Percentiles rank a stretch among this genome's conserved stretches.
These are phyloP conservation scores for Rhombomys opimus DNA, from an alignment of 2,113 vertebrate genomes.

Conservation along the genomic window DNA sequence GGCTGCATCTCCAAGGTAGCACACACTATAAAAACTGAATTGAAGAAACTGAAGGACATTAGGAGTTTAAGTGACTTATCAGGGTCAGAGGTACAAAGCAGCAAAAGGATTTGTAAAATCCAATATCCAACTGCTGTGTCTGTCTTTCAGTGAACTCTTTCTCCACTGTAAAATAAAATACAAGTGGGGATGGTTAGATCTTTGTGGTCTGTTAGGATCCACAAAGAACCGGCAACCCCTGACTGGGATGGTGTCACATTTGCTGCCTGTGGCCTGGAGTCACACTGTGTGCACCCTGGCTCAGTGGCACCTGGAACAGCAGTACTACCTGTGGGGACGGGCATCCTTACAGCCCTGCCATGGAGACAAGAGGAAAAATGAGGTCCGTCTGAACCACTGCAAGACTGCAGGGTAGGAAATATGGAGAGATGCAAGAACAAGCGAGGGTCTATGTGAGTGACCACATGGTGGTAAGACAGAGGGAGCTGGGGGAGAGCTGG, in stretches of 20 bases:
- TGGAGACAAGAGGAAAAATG: not conserved
- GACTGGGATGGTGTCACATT: not conserved
- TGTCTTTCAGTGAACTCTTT: conserved; percentile 36
- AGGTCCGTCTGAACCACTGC: not conserved
- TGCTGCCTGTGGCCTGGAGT: not conserved
- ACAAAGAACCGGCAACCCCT: not conserved
- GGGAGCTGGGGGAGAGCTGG: not conserved
- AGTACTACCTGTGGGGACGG: fast-evolving
- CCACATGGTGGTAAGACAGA: not conserved
- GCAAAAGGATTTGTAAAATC: conserved; percentile 54
- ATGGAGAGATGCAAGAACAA: fast-evolving
- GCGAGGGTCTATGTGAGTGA: not conserved
- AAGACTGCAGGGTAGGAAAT: not conserved
- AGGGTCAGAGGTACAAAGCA: conserved; percentile 21
- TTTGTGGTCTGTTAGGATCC: not conserved
- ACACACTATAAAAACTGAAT: not conserved
- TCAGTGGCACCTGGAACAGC: not conserved
- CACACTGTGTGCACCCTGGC: too few species aligned
- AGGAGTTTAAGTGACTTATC: conserved; percentile 43
- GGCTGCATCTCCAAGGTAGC: not conserved
- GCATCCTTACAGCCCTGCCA: not conserved
- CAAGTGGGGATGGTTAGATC: conserved; percentile 22
- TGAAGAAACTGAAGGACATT: not conserved
- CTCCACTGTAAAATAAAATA: conserved; percentile 9
- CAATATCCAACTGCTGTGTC: conserved; percentile 47